Evolutionary conservation across 1,140 invertebrate genomes (phyloP).

Genomic region (Drosophila pandora): DNA sequence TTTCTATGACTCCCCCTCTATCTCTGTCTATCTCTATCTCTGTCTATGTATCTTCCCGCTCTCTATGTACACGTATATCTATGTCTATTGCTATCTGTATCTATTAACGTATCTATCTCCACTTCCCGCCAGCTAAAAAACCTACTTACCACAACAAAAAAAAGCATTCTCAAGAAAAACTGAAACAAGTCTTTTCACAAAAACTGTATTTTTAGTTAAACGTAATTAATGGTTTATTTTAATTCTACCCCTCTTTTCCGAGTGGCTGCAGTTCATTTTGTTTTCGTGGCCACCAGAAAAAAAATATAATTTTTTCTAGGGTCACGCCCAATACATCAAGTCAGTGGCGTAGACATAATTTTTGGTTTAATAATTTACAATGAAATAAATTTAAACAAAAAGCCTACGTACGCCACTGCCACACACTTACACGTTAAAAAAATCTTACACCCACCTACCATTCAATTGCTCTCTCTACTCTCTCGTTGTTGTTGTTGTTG

Average conservation of each 20-base stretch:
- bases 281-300: slow-evolving; percentile 11
- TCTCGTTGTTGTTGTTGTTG: slow-evolving; percentile 57
- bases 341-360: background rate
- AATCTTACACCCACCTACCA: slow-evolving; percentile 6
- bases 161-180: slow-evolving; percentile 34
- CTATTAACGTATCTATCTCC: slow-evolving; percentile 46
- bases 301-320: background rate
- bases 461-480: slow-evolving; percentile 56
- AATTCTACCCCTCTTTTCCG: background rate
- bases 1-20: slow-evolving; percentile 12
- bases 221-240: slow-evolving; percentile 3
- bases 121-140: slow-evolving; percentile 34
- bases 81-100: slow-evolving; percentile 40
- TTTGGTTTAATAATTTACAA: background rate
- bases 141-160: slow-evolving; percentile 27
- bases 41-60: slow-evolving; percentile 19
- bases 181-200: slow-evolving; percentile 3
- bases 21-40: slow-evolving; percentile 31
- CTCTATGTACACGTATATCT: slow-evolving; percentile 27
- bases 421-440: slow-evolving; percentile 16
- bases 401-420: slow-evolving; percentile 14
- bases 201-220: background rate
- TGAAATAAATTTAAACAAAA: background rate
- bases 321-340: background rate
- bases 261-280: slow-evolving; percentile 25